A percentile compares a stretch with the other conserved stretches of the same genome.
phyloP scores from a whole-genome alignment of 2,888 invertebrate species.

The Cancer borealis region DNA sequence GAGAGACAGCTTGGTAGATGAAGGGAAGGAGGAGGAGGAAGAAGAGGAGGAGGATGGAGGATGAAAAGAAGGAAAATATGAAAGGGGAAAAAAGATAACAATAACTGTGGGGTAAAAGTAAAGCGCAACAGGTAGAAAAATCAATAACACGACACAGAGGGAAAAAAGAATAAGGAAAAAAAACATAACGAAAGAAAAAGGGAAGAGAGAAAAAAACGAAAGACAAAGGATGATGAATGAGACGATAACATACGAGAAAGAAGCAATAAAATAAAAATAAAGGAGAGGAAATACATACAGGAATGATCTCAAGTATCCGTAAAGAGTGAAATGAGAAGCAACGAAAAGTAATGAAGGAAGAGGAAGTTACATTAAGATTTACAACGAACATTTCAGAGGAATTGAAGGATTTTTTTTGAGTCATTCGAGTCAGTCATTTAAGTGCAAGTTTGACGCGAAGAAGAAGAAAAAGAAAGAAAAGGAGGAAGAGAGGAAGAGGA shows the following conservation, averaged over 20 bases:
- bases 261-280: too few species aligned
- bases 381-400: background rate
- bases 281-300: background rate
- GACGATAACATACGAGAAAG: background rate
- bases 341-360: background rate
- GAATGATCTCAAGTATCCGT: background rate
- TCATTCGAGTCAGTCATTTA: background rate
- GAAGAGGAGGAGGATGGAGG: background rate
- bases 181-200: background rate
- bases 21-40: constrained; percentile 1
- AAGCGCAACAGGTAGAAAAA: background rate
- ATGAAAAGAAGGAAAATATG: background rate
- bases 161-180: background rate
- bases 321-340: background rate
- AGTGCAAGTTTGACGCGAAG: background rate
- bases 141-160: background rate
- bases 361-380: background rate
- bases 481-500: background rate
- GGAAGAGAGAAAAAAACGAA: background rate
- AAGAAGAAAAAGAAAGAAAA: background rate
- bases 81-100: background rate
- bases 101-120: background rate
- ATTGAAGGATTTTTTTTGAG: background rate
- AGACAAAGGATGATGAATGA: background rate
- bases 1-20: constrained; percentile 7